A percentile compares a stretch with the other conserved stretches of the same genome.
phyloP scores from a whole-genome alignment of 2,797 vertebrate genomes.

The Champsocephalus esox region DNA sequence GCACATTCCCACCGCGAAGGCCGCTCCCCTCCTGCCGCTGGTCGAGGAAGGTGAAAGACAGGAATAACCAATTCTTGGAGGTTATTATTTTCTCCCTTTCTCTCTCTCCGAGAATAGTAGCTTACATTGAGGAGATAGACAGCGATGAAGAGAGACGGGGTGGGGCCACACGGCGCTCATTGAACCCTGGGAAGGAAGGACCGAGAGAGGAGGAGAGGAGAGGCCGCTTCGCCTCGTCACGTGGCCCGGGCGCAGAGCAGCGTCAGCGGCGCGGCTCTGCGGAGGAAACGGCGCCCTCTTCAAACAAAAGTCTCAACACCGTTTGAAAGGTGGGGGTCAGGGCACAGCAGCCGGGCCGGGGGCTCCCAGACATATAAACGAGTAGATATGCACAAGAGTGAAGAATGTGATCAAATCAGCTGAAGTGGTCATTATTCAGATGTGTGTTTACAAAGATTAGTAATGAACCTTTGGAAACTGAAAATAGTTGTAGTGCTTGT shows the following conservation, averaged over 20 bases:
- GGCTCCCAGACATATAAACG: neutral
- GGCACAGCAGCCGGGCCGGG: neutral
- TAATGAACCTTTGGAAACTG: no score
- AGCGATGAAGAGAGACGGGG: conserved; percentile 86
- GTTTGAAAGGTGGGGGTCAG: conserved; percentile 11
- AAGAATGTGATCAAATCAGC: no score
- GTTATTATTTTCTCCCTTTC: conserved; percentile 67
- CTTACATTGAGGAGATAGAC: conserved; percentile 80
- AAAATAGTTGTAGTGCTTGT: no score
- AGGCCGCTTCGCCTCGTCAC: conserved; percentile 83
- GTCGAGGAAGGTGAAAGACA: conserved; percentile 64
- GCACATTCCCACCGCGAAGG: conserved; percentile 76
- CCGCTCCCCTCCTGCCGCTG: conserved; percentile 73
- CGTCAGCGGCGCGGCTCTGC: conserved; percentile 79
- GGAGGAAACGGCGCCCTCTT: conserved; percentile 85
- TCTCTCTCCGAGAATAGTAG: conserved; percentile 80
- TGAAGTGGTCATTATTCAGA: no score
- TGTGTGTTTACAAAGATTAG: no score
- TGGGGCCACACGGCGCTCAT: conserved; percentile 90
- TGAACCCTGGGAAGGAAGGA: conserved; percentile 90
- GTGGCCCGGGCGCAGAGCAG: conserved; percentile 80
- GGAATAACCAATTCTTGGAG: conserved; percentile 72
- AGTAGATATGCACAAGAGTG: neutral
- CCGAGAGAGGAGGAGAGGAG: conserved; percentile 69
- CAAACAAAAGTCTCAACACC: conserved; percentile 61